These are phyloP conservation scores for Meliscaeva auricollis DNA, from an alignment of 2,888 invertebrate genomes.

Conservation along the genomic window DNA sequence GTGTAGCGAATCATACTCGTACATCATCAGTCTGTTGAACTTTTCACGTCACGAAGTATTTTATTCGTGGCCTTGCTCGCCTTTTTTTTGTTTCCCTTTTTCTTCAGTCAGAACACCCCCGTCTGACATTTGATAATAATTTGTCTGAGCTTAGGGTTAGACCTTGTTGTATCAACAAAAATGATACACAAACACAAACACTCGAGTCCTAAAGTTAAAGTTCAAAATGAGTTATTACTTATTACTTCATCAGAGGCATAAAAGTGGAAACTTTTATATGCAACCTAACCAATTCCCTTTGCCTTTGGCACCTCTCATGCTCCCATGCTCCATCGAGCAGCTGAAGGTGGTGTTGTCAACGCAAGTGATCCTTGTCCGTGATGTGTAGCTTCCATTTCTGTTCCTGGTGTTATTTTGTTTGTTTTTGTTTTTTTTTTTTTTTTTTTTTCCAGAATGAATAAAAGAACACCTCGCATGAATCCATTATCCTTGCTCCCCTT, in stretches of 20 bases:
- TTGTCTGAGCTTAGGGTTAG: slow-evolving; percentile 43
- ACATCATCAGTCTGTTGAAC: slow-evolving; percentile 42
- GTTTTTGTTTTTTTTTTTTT: slow-evolving; percentile 6
- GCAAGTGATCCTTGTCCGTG: slow-evolving; percentile 9
- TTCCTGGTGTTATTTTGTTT: too few species aligned
- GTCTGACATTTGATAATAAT: slow-evolving; percentile 48
- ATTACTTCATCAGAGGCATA: slow-evolving; percentile 76
- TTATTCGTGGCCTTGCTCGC: slow-evolving; percentile 7
- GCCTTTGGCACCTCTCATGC: neutral
- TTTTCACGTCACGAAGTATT: slow-evolving; percentile 39
- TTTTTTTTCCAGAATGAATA: neutral
- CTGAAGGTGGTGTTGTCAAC: neutral
- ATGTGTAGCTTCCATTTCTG: neutral
- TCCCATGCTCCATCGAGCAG: neutral
- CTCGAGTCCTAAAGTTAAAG: slow-evolving; percentile 2
- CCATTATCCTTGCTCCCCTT: slow-evolving; percentile 36
- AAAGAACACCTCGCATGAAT: slow-evolving; percentile 9
- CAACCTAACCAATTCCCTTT: slow-evolving; percentile 24
- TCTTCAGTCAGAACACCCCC: slow-evolving; percentile 1
- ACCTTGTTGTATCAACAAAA: slow-evolving; percentile 16
- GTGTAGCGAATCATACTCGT: neutral
- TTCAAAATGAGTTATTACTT: slow-evolving; percentile 70
- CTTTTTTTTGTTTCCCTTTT: neutral
- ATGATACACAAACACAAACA: slow-evolving; percentile 5
- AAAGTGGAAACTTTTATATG: slow-evolving; percentile 73